These are phyloP conservation scores for Plagiodera versicolora DNA, from an alignment of 2,888 invertebrate species.

Conservation along the genomic window DNA sequence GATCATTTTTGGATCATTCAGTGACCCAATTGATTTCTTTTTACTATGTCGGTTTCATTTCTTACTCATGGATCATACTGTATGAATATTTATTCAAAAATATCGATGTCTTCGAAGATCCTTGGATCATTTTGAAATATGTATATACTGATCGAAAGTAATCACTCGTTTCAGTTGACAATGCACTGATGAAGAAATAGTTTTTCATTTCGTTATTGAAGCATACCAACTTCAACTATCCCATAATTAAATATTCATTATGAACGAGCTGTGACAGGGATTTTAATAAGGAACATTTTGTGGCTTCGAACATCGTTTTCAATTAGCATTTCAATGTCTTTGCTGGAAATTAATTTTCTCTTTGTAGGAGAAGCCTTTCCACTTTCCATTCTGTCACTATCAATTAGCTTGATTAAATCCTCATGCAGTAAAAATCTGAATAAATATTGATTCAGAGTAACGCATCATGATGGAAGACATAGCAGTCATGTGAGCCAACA, in stretches of 20 bases:
- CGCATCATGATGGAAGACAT: neutral
- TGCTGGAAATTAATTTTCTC: constrained; percentile 20
- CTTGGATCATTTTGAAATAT: no score
- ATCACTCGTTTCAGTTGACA: no score
- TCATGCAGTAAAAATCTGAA: neutral
- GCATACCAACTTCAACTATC: neutral
- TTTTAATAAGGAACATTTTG: constrained; percentile 17
- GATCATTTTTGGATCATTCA: no score
- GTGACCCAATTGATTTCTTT: no score
- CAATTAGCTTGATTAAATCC: constrained; percentile 21
- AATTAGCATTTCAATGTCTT: constrained; percentile 24
- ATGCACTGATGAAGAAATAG: no score
- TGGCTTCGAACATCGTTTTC: constrained; percentile 20
- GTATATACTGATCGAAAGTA: no score
- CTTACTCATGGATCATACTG: no score
- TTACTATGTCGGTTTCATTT: no score
- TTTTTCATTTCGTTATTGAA: neutral
- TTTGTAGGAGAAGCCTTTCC: constrained; percentile 10
- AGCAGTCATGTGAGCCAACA: neutral
- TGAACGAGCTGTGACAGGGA: neutral
- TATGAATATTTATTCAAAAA: no score
- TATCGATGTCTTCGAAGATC: no score
- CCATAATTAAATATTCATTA: neutral
- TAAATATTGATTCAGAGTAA: neutral
- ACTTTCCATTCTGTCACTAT: constrained; percentile 11